Conservation (phyloP, 2,797 vertebrate species). For the Tamandua tetradactyla region DNA sequence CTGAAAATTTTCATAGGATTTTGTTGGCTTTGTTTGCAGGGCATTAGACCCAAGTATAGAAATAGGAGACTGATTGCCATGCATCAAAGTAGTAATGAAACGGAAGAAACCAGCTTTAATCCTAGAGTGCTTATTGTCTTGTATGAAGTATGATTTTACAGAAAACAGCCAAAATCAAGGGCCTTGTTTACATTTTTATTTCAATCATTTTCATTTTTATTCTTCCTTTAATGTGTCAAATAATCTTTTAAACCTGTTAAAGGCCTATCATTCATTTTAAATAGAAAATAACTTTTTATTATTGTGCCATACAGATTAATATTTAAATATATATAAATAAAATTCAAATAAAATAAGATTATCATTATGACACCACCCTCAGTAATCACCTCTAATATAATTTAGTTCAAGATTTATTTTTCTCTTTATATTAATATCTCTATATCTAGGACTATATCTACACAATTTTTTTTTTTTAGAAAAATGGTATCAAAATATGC, state of each 20-base stretch:
- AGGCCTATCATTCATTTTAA: not conserved
- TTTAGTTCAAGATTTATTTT: slow-evolving; percentile 22
- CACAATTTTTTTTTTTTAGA: slow-evolving; percentile 44
- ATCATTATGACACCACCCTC: not conserved
- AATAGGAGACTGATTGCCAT: slow-evolving; percentile 56
- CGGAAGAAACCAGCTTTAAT: slow-evolving; percentile 26
- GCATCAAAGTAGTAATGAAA: slow-evolving; percentile 57
- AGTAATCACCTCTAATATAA: slow-evolving; percentile 1
- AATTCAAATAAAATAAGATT: slow-evolving; percentile 24
- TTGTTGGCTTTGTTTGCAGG: slow-evolving; percentile 47
- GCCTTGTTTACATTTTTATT: slow-evolving; percentile 27
- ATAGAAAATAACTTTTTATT: slow-evolving; percentile 4
- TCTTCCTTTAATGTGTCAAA: not conserved
- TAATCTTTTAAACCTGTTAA: slow-evolving; percentile 8
- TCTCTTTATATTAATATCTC: not conserved
- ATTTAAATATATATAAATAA: not conserved
- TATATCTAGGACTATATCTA: not conserved
- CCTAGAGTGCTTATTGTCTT: not conserved
- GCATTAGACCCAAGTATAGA: slow-evolving; percentile 47
- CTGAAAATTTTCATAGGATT: slow-evolving; percentile 62
- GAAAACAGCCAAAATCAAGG: slow-evolving; percentile 52
- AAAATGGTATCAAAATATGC: slow-evolving; percentile 27
- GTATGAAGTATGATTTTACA: not conserved
- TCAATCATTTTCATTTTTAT: slow-evolving; percentile 5
- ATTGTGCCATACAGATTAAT: not conserved